Evolutionary conservation across 2,888 invertebrate species (phyloP).

Genomic region (Panopea generosa): DNA sequence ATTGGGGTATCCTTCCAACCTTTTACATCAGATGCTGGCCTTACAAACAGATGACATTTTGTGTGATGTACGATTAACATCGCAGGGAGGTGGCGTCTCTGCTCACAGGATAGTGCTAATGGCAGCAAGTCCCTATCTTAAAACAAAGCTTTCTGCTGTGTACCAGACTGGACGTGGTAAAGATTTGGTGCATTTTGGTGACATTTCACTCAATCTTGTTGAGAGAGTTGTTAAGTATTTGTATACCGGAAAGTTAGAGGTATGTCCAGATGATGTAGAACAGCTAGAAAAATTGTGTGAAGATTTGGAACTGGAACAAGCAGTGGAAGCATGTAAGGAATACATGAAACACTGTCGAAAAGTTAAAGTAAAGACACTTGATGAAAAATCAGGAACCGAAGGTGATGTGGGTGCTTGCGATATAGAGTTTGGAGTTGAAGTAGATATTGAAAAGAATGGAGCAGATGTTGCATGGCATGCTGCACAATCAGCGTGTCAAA

Average conservation of each 20-base stretch:
- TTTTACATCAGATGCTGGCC: conserved; percentile 20
- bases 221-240: conserved; percentile 42
- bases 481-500: no score
- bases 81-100: conserved; percentile 22
- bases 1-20: background rate
- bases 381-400: no score
- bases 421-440: no score
- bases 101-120: conserved; percentile 48
- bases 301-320: conserved; percentile 40
- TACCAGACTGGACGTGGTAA: background rate
- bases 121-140: conserved; percentile 53
- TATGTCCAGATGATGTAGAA: conserved; percentile 25
- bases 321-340: conserved; percentile 20
- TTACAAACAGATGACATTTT: conserved; percentile 28
- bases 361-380: background rate
- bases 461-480: no score
- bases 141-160: conserved; percentile 4
- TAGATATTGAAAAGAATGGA: no score
- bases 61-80: conserved; percentile 49
- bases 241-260: conserved; percentile 46
- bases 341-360: conserved; percentile 5
- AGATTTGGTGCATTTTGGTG: conserved; percentile 26
- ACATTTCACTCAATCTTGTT: conserved; percentile 20
- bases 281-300: conserved; percentile 38
- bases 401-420: no score